A percentile compares a stretch with the other conserved stretches of the same genome.
These are phyloP conservation scores for Catamblyrhynchus diadema DNA, from an alignment of 2,797 vertebrate genomes.

Conservation along the genomic window DNA sequence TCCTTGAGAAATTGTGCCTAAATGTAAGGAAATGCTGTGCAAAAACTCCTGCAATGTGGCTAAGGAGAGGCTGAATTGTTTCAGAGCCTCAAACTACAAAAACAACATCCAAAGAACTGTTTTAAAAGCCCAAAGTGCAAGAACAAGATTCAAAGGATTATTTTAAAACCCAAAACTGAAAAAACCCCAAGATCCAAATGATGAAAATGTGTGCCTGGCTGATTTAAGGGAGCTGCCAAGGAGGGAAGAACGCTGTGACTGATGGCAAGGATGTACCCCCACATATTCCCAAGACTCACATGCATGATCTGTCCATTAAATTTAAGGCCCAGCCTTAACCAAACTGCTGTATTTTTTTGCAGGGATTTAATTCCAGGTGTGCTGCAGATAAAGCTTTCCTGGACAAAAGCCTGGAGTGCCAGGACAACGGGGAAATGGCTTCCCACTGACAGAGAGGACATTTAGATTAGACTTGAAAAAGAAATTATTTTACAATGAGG, in stretches of 20 bases:
- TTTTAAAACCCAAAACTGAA: background rate
- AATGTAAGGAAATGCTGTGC: background rate
- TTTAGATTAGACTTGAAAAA: background rate
- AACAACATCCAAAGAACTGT: accelerated
- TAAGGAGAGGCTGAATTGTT: background rate
- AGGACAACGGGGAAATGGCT: background rate
- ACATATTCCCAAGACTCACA: accelerated
- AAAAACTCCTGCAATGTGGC: background rate
- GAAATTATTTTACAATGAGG: background rate
- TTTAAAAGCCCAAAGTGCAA: background rate
- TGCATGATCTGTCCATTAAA: background rate
- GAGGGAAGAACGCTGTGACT: accelerated
- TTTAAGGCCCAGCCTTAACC: background rate
- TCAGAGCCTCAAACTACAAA: background rate
- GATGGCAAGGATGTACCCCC: background rate
- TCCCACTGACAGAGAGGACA: background rate
- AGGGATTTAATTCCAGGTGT: background rate
- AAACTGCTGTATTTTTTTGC: background rate
- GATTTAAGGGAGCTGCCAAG: background rate
- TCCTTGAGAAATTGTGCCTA: background rate
- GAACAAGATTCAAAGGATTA: background rate
- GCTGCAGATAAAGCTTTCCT: background rate
- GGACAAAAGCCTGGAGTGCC: background rate
- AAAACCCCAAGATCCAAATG: accelerated
- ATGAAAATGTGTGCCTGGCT: background rate